Evolutionary conservation across 2,113 vertebrate species (phyloP).

Genomic region (Chunga burmeisteri): DNA sequence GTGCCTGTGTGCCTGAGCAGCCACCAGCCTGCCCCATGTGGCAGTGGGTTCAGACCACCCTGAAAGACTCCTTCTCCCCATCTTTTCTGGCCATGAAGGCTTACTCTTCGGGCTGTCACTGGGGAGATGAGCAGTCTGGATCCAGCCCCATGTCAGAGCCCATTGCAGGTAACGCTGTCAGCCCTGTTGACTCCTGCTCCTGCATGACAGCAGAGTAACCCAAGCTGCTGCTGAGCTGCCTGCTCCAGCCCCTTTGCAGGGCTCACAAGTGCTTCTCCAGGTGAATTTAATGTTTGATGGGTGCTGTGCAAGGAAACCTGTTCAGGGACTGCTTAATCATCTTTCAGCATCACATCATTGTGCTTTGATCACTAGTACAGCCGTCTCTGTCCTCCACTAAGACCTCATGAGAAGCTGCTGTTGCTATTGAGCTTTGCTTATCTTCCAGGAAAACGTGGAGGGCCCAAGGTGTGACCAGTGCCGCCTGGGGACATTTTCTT

Average conservation of each 20-base stretch:
- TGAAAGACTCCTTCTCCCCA: background rate
- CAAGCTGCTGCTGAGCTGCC: background rate
- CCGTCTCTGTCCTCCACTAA: background rate
- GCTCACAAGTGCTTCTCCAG: background rate
- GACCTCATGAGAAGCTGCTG: background rate
- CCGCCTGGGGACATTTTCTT: slow-evolving; percentile 88
- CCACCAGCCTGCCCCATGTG: background rate
- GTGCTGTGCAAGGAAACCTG: background rate
- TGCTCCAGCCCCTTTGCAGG: background rate
- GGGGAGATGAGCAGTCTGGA: background rate
- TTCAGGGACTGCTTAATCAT: background rate
- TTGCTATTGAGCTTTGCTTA: background rate
- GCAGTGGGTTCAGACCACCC: background rate
- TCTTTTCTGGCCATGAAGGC: background rate
- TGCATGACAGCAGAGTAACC: background rate
- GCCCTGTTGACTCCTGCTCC: background rate
- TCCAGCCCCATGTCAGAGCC: background rate
- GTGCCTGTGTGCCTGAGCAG: background rate
- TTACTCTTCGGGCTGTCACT: background rate
- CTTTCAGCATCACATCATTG: background rate
- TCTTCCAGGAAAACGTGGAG: slow-evolving; percentile 90
- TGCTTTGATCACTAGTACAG: fast-evolving
- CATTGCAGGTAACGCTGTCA: background rate
- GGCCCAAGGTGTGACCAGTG: slow-evolving; percentile 89
- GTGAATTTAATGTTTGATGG: background rate